These are phyloP conservation scores for Malurus leucopterus DNA, from an alignment of 2,797 vertebrate species.

Conservation along the genomic window DNA sequence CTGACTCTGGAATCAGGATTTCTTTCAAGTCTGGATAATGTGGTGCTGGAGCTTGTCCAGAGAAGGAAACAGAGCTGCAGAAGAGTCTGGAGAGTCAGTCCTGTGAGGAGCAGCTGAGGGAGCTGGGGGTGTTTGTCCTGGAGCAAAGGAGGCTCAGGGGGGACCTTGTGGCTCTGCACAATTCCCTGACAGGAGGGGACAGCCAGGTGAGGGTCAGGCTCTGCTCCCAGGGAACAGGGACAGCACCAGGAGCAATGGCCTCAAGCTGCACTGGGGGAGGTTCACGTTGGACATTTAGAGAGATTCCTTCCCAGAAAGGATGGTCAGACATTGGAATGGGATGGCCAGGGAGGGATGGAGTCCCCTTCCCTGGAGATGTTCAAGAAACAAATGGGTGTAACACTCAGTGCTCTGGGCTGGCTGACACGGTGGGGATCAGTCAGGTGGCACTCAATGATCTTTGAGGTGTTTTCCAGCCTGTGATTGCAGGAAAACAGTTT, in stretches of 20 bases:
- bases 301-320: background rate
- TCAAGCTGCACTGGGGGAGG: background rate
- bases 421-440: accelerated
- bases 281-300: no score
- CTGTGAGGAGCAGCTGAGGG: background rate
- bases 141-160: background rate
- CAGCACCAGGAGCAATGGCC: accelerated
- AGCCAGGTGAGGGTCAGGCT: accelerated
- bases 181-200: accelerated
- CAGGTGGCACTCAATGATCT: accelerated
- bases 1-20: background rate
- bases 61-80: background rate
- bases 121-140: background rate
- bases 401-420: background rate
- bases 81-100: background rate
- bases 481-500: background rate
- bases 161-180: background rate
- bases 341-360: background rate
- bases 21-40: accelerated
- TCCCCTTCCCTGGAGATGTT: no score
- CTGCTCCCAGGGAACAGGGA: background rate
- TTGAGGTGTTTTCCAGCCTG: background rate
- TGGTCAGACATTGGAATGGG: background rate
- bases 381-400: background rate
- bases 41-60: background rate